phyloP scores from a whole-genome alignment of 2,113 vertebrate species.

The Oreotrochilus melanogaster region DNA sequence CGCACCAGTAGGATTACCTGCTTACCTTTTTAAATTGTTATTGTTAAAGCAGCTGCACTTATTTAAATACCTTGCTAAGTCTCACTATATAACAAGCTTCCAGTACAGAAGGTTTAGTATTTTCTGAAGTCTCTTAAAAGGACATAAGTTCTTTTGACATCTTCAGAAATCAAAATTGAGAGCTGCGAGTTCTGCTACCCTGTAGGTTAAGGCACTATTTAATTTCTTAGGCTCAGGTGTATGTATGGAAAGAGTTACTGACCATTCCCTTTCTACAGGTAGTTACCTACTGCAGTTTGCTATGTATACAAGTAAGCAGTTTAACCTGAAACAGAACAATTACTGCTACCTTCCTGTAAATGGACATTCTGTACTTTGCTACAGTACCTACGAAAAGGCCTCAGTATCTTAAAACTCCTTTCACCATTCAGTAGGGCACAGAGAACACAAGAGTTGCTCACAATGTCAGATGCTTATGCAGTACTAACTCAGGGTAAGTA shows the following conservation, averaged over 20 bases:
- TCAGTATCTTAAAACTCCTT: neutral
- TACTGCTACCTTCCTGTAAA: constrained; percentile 1
- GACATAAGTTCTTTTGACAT: neutral
- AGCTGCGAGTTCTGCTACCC: neutral
- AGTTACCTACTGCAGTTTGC: neutral
- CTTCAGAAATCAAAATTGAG: neutral
- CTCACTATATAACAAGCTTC: neutral
- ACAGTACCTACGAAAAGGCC: neutral
- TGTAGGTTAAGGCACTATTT: neutral
- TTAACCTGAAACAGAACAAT: constrained; percentile 22
- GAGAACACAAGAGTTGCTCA: constrained; percentile 26
- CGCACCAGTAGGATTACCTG: neutral
- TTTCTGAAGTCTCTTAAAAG: neutral
- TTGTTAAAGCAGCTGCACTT: neutral
- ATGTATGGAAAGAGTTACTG: neutral
- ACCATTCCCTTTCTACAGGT: neutral
- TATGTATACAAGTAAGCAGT: neutral
- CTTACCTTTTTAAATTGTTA: neutral
- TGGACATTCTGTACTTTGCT: neutral
- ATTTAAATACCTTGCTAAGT: neutral
- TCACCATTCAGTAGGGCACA: neutral
- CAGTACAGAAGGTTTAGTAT: neutral
- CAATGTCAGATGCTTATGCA: constrained; percentile 23
- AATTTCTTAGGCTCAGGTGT: neutral
- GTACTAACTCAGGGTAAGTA: constrained; percentile 53